phyloP scores from a whole-genome alignment of 2,888 invertebrate genomes.

The Troilus luridus region DNA sequence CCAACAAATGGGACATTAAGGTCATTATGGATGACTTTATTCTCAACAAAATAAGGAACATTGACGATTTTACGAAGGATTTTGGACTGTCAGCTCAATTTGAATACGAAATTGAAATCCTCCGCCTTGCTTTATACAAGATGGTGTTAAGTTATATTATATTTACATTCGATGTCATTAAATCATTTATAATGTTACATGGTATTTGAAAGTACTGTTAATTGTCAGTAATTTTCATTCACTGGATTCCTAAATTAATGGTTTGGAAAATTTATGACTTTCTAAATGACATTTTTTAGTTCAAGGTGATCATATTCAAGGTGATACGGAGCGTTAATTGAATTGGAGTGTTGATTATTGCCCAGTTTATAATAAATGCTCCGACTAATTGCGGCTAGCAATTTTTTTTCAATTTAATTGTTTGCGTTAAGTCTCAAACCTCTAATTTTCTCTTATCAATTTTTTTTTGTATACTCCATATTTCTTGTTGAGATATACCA shows the following conservation, averaged over 20 bases:
- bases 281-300: constrained; percentile 17
- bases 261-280: not conserved
- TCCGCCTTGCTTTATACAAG: too few species aligned
- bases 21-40: too few species aligned
- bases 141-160: too few species aligned
- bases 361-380: not conserved
- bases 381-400: not conserved
- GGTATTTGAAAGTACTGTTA: not conserved
- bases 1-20: too few species aligned
- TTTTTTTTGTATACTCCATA: not conserved
- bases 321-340: not conserved
- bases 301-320: constrained; percentile 8
- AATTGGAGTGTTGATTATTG: not conserved
- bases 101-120: too few species aligned
- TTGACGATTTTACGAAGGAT: too few species aligned
- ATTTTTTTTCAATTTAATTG: not conserved
- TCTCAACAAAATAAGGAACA: too few species aligned
- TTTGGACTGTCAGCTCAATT: too few species aligned
- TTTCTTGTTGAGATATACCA: not conserved
- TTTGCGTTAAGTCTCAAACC: not conserved
- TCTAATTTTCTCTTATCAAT: not conserved
- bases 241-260: not conserved
- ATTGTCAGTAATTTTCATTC: not conserved
- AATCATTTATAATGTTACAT: not conserved
- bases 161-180: not conserved